phyloP scores from a whole-genome alignment of 2,113 vertebrate species.

The Bungarus multicinctus region DNA sequence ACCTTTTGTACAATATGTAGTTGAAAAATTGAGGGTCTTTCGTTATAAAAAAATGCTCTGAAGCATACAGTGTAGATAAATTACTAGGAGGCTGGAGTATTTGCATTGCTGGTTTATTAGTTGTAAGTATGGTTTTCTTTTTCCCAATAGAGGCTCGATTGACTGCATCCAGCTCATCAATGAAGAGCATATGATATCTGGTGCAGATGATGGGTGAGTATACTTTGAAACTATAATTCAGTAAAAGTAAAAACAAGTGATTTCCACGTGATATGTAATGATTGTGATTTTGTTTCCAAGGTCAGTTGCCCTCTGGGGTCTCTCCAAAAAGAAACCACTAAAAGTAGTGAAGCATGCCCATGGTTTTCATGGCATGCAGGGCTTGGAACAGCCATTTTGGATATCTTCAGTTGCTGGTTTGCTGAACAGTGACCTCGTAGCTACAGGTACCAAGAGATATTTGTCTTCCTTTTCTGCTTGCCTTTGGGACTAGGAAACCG shows the following conservation, averaged over 20 bases:
- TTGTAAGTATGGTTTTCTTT: neutral
- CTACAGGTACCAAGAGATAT: conserved; percentile 74
- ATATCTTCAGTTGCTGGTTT: conserved; percentile 81
- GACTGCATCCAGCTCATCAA: conserved; percentile 96
- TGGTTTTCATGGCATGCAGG: conserved; percentile 72
- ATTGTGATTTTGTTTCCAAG: conserved; percentile 52
- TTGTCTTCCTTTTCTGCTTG: neutral
- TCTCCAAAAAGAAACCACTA: conserved; percentile 91
- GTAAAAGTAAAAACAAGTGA: neutral
- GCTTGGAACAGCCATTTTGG: conserved; percentile 84
- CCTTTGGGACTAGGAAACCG: neutral
- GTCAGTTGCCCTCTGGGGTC: conserved; percentile 88
- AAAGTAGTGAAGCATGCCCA: conserved; percentile 81
- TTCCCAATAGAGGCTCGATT: conserved; percentile 83
- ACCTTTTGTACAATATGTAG: neutral
- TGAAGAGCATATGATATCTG: conserved; percentile 93
- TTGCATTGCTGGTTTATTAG: neutral
- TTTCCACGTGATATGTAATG: neutral
- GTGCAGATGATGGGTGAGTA: conserved; percentile 89
- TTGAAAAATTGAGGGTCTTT: neutral
- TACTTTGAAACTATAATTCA: rapidly evolving
- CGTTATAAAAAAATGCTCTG: neutral
- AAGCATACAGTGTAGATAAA: neutral
- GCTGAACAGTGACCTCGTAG: conserved; percentile 85
- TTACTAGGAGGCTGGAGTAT: neutral